These are phyloP conservation scores for Cyclargus thomasi DNA, from an alignment of 1,140 invertebrate species.

Conservation along the genomic window DNA sequence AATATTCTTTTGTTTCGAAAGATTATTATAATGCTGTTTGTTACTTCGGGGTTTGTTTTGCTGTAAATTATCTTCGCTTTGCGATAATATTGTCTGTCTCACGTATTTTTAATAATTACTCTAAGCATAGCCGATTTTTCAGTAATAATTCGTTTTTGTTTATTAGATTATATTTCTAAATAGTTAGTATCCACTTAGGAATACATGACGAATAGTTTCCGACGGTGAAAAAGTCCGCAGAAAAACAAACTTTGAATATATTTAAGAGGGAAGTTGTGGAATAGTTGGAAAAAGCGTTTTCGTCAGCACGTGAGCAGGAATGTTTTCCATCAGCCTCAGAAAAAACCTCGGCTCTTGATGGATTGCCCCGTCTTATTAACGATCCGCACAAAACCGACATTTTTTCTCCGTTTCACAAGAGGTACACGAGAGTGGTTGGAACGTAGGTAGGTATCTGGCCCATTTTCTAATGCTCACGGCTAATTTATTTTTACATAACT, in stretches of 20 bases:
- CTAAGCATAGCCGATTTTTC: too few relatives aligned
- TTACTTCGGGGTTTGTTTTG: too few relatives aligned
- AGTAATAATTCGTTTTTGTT: too few relatives aligned
- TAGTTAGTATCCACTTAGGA: too few relatives aligned
- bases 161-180: too few relatives aligned
- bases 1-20: too few relatives aligned
- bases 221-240: background rate
- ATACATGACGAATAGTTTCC: background rate
- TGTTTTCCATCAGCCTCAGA: conserved; percentile 6
- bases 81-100: too few relatives aligned
- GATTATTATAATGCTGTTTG: too few relatives aligned
- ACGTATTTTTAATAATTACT: too few relatives aligned
- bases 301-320: background rate
- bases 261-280: background rate
- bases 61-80: too few relatives aligned
- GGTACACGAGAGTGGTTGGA: background rate
- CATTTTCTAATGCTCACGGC: too few relatives aligned
- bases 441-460: background rate
- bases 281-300: conserved; percentile 2
- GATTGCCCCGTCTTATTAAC: conserved; percentile 40
- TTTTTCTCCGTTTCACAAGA: background rate
- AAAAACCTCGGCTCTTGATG: conserved; percentile 34
- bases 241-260: background rate
- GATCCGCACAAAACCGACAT: conserved; percentile 14
- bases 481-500: too few relatives aligned